phyloP scores from a whole-genome alignment of 2,797 vertebrate genomes.

The Oceanodroma leucorhoa region DNA sequence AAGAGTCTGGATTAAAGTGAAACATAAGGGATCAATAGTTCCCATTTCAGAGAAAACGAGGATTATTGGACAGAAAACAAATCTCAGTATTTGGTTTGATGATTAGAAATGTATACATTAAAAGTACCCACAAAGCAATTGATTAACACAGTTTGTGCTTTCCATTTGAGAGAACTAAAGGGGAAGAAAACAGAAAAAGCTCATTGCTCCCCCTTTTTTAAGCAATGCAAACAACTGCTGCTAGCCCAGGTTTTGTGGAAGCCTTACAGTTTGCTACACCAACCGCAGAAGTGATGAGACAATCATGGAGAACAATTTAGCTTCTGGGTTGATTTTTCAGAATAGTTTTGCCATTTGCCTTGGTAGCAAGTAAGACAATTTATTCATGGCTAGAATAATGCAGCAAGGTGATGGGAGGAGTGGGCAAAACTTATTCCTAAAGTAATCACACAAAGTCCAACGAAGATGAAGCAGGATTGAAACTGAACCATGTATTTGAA shows the following conservation, averaged over 20 bases:
- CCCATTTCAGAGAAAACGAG: constrained; percentile 10
- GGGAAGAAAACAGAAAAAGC: neutral
- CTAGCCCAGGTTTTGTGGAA: neutral
- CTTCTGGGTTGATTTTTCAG: constrained; percentile 69
- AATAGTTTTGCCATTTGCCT: constrained; percentile 66
- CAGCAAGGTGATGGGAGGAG: neutral
- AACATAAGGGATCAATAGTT: constrained; percentile 8
- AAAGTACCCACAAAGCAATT: neutral
- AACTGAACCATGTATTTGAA: neutral
- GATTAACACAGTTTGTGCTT: neutral
- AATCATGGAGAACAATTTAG: constrained; percentile 62
- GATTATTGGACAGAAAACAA: constrained; percentile 4
- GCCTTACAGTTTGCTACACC: neutral
- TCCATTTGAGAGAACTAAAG: neutral
- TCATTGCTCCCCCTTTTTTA: neutral
- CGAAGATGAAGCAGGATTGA: neutral
- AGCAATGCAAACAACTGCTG: neutral
- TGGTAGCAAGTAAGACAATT: constrained; percentile 70
- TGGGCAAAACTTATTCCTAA: neutral
- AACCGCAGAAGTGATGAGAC: neutral
- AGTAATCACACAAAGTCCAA: neutral
- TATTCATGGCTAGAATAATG: neutral
- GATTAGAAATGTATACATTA: constrained; percentile 4
- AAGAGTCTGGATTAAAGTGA: neutral
- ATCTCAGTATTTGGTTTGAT: neutral